Evolutionary conservation across 1,140 invertebrate genomes (phyloP), one percentile per base, ranked within the genome.

Genomic region (Neodiprion lecontei): DNA sequence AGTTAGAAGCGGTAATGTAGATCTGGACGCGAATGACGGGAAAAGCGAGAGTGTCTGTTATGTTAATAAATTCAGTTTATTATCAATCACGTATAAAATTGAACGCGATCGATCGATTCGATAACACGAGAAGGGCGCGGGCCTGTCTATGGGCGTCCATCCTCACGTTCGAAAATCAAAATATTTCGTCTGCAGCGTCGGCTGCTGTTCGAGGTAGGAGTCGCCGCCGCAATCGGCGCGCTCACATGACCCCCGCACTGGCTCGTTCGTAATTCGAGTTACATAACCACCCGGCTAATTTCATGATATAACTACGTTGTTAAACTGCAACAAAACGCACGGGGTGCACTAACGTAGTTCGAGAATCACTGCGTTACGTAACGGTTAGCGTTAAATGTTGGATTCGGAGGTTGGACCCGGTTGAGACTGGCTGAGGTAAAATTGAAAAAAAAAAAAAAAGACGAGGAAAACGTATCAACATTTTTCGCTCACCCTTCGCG

Each of bases 401-500:
- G 1, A 5, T 40, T 2, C 28, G 0, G 28, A 40, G 28, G 28
- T 40, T 40, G 28, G 28, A 40, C 28, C 28, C 28, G 28, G 28
- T 40, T 40, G 28, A 5, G 5, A 40, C 28, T 40, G 28, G 28
- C 28, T 40, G 5, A 40, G 28, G 28, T 40, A 3, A 40, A 40
- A 40, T 2, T 3, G 28, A 40, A 40, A 40, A 40, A 40, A 40
- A 40, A 40, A 28, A 40, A 21, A 21, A 40, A 40, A 40, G 5
- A 40, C 1, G 28, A 40, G 28, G 28, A 40, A 40, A 40, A 40
- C 1, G 28, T 40, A 40, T 48, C 4, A 17, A 71, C 10, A 21
- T 69, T 69, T 12, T 69, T 23, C 11, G 78, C 81, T 76, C 72
- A 81, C 83, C 84, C 75, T 80, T 78, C 73, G 77, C 75, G 17